These are phyloP conservation scores for Amphiprion ocellaris DNA, from an alignment of 2,113 vertebrate species.

Conservation along the genomic window DNA sequence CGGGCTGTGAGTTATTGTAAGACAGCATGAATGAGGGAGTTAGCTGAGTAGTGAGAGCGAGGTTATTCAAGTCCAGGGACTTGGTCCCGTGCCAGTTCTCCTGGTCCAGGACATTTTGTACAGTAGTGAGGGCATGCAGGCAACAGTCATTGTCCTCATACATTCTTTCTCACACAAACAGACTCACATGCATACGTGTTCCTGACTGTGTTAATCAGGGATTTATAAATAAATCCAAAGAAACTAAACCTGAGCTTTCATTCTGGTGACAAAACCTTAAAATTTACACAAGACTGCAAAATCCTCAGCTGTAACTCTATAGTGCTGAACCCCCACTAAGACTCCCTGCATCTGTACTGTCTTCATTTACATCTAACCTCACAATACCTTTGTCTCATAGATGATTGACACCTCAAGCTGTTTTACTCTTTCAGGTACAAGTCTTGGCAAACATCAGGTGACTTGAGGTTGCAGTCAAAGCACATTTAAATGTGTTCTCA, in stretches of 20 bases:
- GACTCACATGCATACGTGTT: slow-evolving; percentile 1
- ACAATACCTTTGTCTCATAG: too few relatives aligned
- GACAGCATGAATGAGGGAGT: slow-evolving; percentile 16
- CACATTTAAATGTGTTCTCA: neutral
- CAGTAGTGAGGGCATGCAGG: slow-evolving; percentile 49
- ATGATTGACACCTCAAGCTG: too few relatives aligned
- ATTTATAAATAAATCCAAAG: too few relatives aligned
- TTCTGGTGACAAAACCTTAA: too few relatives aligned
- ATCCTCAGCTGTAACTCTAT: neutral
- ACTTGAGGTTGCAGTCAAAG: neutral
- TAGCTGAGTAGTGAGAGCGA: slow-evolving; percentile 26
- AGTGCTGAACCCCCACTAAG: neutral
- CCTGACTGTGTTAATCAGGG: neutral
- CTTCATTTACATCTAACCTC: too few relatives aligned
- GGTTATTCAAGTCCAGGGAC: slow-evolving; percentile 72
- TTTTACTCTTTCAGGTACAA: neutral
- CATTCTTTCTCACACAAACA: slow-evolving; percentile 3
- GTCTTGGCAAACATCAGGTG: neutral
- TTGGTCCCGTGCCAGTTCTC: slow-evolving; percentile 65
- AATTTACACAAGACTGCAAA: neutral
- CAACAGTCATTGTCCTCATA: slow-evolving; percentile 46
- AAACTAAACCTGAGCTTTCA: too few relatives aligned
- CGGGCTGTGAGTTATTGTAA: slow-evolving; percentile 19
- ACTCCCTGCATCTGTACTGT: neutral
- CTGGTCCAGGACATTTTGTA: slow-evolving; percentile 79